phyloP scores from a whole-genome alignment of 2,888 invertebrate species.

The Panzeria rudis region DNA sequence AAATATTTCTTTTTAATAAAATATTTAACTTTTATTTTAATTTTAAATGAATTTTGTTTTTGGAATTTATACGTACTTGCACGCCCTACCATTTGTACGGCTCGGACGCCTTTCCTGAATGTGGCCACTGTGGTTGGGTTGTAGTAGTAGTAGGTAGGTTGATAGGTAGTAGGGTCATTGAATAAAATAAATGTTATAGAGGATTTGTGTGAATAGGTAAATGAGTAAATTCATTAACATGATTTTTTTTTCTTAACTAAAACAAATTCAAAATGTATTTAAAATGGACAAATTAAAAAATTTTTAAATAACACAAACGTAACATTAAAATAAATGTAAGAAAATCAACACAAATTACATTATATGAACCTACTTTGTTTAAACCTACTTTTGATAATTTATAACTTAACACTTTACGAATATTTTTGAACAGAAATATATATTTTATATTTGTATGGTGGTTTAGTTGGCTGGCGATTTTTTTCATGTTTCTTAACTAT shows the following conservation, averaged over 20 bases:
- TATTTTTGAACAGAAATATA: constrained; percentile 34
- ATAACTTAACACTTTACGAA: constrained; percentile 55
- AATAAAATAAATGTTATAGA: constrained; percentile 80
- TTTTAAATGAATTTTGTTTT: constrained; percentile 63
- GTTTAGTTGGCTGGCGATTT: constrained; percentile 65
- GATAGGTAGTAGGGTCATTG: constrained; percentile 70
- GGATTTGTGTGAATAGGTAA: constrained; percentile 83
- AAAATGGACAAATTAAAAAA: constrained; percentile 48
- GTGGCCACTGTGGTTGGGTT: constrained; percentile 92
- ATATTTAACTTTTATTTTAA: constrained; percentile 14
- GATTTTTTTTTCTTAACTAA: constrained; percentile 41
- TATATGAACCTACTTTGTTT: constrained; percentile 60
- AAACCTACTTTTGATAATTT: constrained; percentile 55
- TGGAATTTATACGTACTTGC: constrained; percentile 94
- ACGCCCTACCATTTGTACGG: constrained; percentile 99
- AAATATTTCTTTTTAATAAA: constrained; percentile 15
- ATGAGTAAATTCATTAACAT: constrained; percentile 78
- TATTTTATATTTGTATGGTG: constrained; percentile 51
- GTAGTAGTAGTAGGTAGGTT: constrained; percentile 64
- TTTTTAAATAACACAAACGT: constrained; percentile 47
- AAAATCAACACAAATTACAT: constrained; percentile 30
- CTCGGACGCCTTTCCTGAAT: constrained; percentile 99
- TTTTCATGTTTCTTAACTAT: constrained; percentile 24
- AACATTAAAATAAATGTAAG: constrained; percentile 44
- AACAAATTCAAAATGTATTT: constrained; percentile 53